These are phyloP conservation scores for Megalonaias nervosa DNA, from an alignment of 1,140 invertebrate genomes.

Conservation along the genomic window DNA sequence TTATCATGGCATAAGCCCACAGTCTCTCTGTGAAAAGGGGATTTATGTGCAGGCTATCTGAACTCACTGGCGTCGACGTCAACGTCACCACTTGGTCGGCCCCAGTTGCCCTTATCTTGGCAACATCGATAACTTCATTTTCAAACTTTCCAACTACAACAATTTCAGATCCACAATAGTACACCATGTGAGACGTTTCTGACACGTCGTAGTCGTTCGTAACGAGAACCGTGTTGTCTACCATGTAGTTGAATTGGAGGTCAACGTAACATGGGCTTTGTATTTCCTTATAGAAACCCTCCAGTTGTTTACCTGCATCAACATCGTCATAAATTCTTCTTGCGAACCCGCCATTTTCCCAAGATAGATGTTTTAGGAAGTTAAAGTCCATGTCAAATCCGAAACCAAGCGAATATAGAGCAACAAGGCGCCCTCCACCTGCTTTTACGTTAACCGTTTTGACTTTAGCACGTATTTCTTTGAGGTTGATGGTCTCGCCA, in stretches of 20 bases:
- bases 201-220: neutral
- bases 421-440: slow-evolving; percentile 3
- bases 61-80: neutral
- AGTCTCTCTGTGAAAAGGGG: neutral
- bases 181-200: slow-evolving; percentile 10
- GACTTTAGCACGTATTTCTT: slow-evolving; percentile 1
- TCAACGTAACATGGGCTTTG: slow-evolving; percentile 14
- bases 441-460: neutral
- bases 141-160: slow-evolving; percentile 3
- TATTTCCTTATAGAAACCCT: slow-evolving; percentile 9
- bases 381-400: neutral
- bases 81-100: neutral
- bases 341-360: slow-evolving; percentile 7
- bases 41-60: neutral
- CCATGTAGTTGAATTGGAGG: neutral
- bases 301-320: neutral
- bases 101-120: neutral
- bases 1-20: slow-evolving; percentile 4
- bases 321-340: slow-evolving; percentile 9
- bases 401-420: slow-evolving; percentile 10
- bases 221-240: neutral
- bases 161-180: slow-evolving; percentile 19
- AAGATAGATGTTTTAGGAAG: slow-evolving; percentile 8
- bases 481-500: neutral
- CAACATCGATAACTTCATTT: neutral